Percentiles rank a stretch among this genome's conserved stretches.
Conservation (phyloP, 2,797 vertebrate species). For the Neostethus bicornis region DNA sequence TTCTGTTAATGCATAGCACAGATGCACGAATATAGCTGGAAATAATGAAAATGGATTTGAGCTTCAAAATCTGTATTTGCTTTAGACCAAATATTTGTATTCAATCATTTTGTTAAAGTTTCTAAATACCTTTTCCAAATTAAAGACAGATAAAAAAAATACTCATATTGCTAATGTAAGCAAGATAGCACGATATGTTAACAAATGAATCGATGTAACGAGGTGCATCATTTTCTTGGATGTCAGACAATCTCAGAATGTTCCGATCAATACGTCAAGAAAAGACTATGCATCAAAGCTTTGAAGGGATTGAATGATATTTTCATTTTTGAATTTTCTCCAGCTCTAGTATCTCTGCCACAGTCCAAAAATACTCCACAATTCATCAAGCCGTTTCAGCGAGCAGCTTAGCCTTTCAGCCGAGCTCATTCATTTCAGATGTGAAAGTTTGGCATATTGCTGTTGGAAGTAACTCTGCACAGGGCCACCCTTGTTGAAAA, state of each 20-base stretch:
- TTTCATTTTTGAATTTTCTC: slow-evolving; percentile 19
- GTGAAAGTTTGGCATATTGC: slow-evolving; percentile 31
- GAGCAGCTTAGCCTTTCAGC: slow-evolving; percentile 44
- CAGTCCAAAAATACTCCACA: slow-evolving; percentile 33
- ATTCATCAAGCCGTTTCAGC: slow-evolving; percentile 35
- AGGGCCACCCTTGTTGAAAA: slow-evolving; percentile 67
- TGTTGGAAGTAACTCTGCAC: slow-evolving; percentile 38
- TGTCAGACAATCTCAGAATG: background rate
- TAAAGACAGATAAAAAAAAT: background rate
- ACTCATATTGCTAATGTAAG: too few species aligned
- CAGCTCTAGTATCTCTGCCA: slow-evolving; percentile 6
- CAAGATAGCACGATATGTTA: background rate
- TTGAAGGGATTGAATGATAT: background rate
- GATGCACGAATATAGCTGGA: background rate
- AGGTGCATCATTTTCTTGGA: background rate
- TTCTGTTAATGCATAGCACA: background rate
- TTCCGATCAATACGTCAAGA: slow-evolving; percentile 5
- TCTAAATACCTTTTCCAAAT: background rate
- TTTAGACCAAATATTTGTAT: background rate
- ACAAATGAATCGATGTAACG: slow-evolving; percentile 24
- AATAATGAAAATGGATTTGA: background rate
- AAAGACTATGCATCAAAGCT: slow-evolving; percentile 19
- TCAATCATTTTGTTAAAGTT: background rate
- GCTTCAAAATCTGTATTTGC: background rate
- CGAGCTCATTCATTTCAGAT: slow-evolving; percentile 47